Evolutionary conservation across 2,797 vertebrate genomes (phyloP), one percentile per base, ranked within the genome.

Genomic region (Centropyge bicolor): DNA sequence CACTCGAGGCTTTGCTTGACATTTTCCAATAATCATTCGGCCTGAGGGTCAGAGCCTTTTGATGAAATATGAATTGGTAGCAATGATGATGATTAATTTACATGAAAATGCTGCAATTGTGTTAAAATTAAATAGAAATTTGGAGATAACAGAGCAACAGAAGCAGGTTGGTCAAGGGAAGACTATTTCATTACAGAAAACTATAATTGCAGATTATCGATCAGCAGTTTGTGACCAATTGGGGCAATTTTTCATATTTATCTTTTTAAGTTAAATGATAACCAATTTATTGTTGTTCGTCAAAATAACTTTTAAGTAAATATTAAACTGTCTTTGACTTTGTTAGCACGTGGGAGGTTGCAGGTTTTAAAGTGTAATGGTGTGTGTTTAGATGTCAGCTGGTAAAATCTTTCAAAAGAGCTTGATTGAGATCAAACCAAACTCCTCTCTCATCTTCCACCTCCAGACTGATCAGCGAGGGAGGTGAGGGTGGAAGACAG

Each of bases 21-120:
- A 74, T 86, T 90, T 83, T 54, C 55, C 22, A 60, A 67, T 78
- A 77, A 84, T 83, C 73, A 46, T 31, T 31, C 2, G 27, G 38
- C 36, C 5, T 31, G 38, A 27, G 73, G 67, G 27, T 31, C 27
- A 4, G 27, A 31, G 27, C 27, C 27, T 31, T 31, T 31, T 31
- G 27, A 31, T 31, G 27, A 4, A 31, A 31, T 31, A 31, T 31
- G 27, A 31, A 31, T 31, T 55, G 19, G 41, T 45, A 14, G 8
- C 24, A n/a, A 41, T 12, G 38, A 67, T 48, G 17, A 16, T 22
- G 43, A 61, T 20, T 63, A 3, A 57, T 70, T 72, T 40, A 27
- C 14, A 52, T 55, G 11, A 45, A 36, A 41, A 51, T 20, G 19
- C 4, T 24, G 43, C 27, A 8, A 8, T 54, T 22, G 12, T 1